Conservation (phyloP, 2,113 vertebrate genomes). For the Lampris incognitus region DNA sequence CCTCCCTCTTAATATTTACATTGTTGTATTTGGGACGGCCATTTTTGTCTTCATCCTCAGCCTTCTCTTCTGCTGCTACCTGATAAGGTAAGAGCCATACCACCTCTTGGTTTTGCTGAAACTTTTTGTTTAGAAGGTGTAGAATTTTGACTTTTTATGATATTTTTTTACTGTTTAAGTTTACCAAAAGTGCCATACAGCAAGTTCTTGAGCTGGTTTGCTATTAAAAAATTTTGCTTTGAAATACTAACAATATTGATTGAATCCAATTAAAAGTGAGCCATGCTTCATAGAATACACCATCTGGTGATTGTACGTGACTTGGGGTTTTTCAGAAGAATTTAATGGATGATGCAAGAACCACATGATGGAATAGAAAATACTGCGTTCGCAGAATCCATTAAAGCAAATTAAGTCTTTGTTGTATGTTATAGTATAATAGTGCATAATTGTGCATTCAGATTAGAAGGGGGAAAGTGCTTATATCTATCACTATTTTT, state of each 20-base stretch:
- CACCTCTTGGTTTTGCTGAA: constrained; percentile 5
- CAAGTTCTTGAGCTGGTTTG: background rate
- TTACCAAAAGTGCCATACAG: constrained; percentile 48
- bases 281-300: background rate
- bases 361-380: background rate
- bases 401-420: no score
- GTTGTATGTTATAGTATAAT: no score
- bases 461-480: no score
- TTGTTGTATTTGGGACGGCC: constrained; percentile 98
- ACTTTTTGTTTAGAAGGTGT: background rate
- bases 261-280: no score
- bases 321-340: background rate
- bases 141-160: background rate
- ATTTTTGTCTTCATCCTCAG: constrained; percentile 99
- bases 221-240: background rate
- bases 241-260: no score
- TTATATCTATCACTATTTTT: no score
- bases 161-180: constrained; percentile 7
- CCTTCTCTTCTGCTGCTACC: constrained; percentile 99
- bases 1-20: constrained; percentile 99
- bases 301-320: background rate
- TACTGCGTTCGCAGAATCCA: background rate
- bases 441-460: no score
- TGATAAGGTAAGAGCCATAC: constrained; percentile 90
- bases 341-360: background rate